These are phyloP conservation scores for Oligia latruncula DNA, from an alignment of 2,888 invertebrate genomes.

Conservation along the genomic window DNA sequence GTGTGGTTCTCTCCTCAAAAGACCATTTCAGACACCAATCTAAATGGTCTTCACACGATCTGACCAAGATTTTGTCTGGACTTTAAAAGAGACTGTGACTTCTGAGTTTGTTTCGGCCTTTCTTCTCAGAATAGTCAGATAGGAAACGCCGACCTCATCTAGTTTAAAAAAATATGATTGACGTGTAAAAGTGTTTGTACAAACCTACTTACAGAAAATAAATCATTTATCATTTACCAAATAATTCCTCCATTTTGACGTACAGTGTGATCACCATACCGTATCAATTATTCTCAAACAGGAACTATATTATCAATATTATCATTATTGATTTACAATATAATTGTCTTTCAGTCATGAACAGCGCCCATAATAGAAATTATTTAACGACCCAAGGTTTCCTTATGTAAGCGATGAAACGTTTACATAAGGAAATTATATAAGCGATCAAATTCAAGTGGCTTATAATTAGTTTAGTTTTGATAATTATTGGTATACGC, in stretches of 20 bases:
- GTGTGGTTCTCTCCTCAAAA: too few species aligned
- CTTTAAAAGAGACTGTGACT: too few species aligned
- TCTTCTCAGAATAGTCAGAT: too few species aligned
- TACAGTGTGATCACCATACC: background rate
- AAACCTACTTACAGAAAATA: too few species aligned
- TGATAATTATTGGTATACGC: background rate
- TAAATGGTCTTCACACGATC: too few species aligned
- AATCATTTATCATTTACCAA: background rate
- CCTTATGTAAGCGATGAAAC: background rate
- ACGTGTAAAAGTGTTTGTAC: too few species aligned
- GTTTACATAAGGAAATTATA: too few species aligned
- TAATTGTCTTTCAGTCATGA: slow-evolving; percentile 1
- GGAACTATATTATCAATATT: background rate
- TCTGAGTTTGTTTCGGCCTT: too few species aligned
- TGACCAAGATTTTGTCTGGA: too few species aligned
- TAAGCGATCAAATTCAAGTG: background rate
- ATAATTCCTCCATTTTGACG: background rate
- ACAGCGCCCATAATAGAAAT: background rate
- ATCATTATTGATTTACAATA: slow-evolving; percentile 16
- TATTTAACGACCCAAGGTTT: background rate
- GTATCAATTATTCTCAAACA: slow-evolving; percentile 17
- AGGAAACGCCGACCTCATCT: too few species aligned
- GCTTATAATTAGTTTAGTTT: background rate
- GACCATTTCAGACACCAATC: too few species aligned
- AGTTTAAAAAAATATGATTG: too few species aligned